A percentile compares a stretch with the other conserved stretches of the same genome.
Conservation (phyloP, 2,113 vertebrate species). For the Peromyscus californicus region DNA sequence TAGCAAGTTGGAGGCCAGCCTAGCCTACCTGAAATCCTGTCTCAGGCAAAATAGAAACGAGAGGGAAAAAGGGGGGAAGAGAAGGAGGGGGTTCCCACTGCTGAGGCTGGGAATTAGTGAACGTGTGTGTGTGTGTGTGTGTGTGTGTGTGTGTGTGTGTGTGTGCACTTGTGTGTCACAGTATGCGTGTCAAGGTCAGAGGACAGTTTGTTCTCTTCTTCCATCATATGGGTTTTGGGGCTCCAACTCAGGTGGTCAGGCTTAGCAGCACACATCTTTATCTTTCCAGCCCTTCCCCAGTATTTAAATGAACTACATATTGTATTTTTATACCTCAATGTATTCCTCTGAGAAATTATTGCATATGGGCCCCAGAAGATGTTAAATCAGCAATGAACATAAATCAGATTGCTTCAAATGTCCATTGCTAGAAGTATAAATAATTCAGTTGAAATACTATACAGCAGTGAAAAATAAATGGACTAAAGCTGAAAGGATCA, state of each 20-base stretch:
- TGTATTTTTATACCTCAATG: neutral
- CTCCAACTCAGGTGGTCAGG: neutral
- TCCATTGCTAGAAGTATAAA: neutral
- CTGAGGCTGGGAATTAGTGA: neutral
- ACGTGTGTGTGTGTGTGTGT: too few relatives aligned
- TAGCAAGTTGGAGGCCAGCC: neutral
- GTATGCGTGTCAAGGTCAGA: neutral
- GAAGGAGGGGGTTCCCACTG: neutral
- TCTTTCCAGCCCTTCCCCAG: neutral
- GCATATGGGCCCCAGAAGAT: neutral
- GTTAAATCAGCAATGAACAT: neutral
- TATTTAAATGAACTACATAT: neutral
- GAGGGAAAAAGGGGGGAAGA: neutral
- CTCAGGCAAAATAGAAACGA: neutral
- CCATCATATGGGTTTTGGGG: neutral
- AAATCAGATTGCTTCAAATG: neutral
- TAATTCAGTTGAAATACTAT: neutral
- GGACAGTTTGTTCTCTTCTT: neutral
- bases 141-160: neutral
- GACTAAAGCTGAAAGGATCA: neutral
- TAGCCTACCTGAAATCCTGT: neutral
- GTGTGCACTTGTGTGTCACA: neutral
- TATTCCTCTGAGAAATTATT: neutral
- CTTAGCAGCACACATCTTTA: neutral
- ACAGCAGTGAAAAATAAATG: neutral